Conservation (phyloP, 2,888 invertebrate genomes). For the Willowsia nigromaculata region DNA sequence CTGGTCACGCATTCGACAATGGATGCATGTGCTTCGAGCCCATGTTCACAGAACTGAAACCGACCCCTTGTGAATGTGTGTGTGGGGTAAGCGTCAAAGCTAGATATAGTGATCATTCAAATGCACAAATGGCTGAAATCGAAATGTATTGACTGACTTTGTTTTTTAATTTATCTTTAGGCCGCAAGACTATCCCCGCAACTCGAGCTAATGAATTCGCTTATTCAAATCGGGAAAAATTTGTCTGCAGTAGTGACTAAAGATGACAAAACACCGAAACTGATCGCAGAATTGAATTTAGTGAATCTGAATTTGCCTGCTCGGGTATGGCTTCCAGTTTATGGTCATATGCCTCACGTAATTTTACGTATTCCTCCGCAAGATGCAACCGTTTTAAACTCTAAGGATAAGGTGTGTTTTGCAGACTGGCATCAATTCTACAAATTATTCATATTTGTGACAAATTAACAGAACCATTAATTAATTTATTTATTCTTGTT, state of each 20-base stretch:
- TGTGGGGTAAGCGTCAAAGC: slow-evolving; percentile 87
- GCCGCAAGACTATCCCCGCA: slow-evolving; percentile 91
- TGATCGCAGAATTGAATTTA: slow-evolving; percentile 95
- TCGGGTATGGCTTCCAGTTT: slow-evolving; percentile 97
- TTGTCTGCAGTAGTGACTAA: slow-evolving; percentile 90
- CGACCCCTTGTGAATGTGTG: slow-evolving; percentile 88
- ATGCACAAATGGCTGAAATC: too few species aligned
- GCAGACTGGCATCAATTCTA: too few species aligned
- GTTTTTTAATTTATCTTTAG: slow-evolving; percentile 81
- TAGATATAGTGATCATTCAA: too few species aligned
- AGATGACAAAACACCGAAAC: slow-evolving; percentile 94
- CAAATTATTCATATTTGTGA: too few species aligned
- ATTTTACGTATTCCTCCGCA: slow-evolving; percentile 98
- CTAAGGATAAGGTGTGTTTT: slow-evolving; percentile 92
- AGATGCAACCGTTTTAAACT: slow-evolving; percentile 98
- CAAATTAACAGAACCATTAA: neutral
- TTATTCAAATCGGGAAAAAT: slow-evolving; percentile 92
- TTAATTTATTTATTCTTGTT: neutral
- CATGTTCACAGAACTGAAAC: slow-evolving; percentile 88
- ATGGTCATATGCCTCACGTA: slow-evolving; percentile 90
- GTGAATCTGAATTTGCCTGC: slow-evolving; percentile 98
- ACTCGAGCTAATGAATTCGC: slow-evolving; percentile 91
- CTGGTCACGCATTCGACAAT: slow-evolving; percentile 97
- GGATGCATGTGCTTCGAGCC: slow-evolving; percentile 96
- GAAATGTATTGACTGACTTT: too few species aligned